Base-by-base conservation (phyloP, 2,888 invertebrate species). In the Nomada ferruginata region DNA sequence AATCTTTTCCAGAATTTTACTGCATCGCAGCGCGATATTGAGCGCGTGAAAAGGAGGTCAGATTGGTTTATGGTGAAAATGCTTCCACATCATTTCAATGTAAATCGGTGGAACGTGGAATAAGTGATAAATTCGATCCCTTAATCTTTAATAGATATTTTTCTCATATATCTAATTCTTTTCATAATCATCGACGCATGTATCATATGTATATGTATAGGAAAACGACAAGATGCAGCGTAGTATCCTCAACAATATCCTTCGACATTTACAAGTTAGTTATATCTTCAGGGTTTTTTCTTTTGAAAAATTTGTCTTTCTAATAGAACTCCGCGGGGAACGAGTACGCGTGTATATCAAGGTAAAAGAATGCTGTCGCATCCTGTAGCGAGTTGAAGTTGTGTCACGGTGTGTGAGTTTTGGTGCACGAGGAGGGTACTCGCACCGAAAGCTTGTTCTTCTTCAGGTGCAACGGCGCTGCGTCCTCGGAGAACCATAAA, bases 401-500 rank as follows among this genome's bases (percentile, higher is more conserved):
- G 55, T 76, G 64, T 79, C 63, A 76, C 68, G 47, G 76, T 65
- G 63, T 59, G 84, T 68, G 71, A 60, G 82, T 78, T 82, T 78
- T 53, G 71, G 79, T 72, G 63, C 70, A 52, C 77, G 78, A 68
- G 74, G 70, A 65, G 60, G 79, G 60, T 75, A 63, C 84, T 76
- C 76, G 76, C 84, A 69, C 75, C 70, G 71, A 69, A 85, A 82
- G 66, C 79, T 78, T 85, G 85, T 87, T 83, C 80, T 72, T 83
- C 59, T 72, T 80, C 78, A 70, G 77, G 61, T 80, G 80, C 77
- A 71, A 57, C 68, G 69, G 74, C 42, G 77, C 50, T 29, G 66
- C 73, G 81, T 83, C 74, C 82, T 69, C 76, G 53, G 79, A 59
- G 76, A 63, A 76, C 83, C 78, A 87, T 86, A 88, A 87, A 87